Evolutionary conservation across 1,140 invertebrate genomes (phyloP).

Genomic region (Temnothorax nylanderi): DNA sequence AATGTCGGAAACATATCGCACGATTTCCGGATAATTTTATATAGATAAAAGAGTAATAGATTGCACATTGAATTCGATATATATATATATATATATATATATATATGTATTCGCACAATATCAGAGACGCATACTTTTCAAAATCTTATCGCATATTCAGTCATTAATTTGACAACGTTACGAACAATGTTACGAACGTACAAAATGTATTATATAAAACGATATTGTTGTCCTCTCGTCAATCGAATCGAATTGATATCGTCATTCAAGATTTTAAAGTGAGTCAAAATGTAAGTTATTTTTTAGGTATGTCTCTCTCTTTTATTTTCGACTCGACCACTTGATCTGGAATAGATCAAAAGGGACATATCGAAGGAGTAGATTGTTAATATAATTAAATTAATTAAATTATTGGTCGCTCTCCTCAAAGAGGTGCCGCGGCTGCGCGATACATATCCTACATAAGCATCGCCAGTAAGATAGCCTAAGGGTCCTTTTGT

Average conservation of each 20-base stretch:
- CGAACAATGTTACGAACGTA: not conserved
- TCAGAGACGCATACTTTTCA: not conserved
- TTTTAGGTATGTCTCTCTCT: not conserved
- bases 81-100: too few species aligned
- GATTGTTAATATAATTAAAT: constrained; percentile 28
- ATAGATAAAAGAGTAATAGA: constrained; percentile 9
- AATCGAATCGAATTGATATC: not conserved
- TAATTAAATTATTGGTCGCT: constrained; percentile 37
- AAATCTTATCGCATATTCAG: not conserved
- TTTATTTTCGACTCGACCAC: not conserved
- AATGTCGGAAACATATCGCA: constrained; percentile 5
- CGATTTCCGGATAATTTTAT: constrained; percentile 1
- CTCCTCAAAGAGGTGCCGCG: not conserved
- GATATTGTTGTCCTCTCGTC: not conserved
- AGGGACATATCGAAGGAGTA: constrained; percentile 14
- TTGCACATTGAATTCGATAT: not conserved
- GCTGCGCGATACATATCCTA: constrained; percentile 30
- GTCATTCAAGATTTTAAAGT: constrained; percentile 9
- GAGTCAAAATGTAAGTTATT: constrained; percentile 23
- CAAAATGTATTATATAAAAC: constrained; percentile 6
- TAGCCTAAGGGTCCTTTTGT: constrained; percentile 18
- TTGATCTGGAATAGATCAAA: not conserved
- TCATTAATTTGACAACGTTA: constrained; percentile 24
- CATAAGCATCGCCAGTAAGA: not conserved
- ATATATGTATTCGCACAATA: constrained; percentile 19